These are phyloP conservation scores for Chelonoidis abingdonii DNA, from an alignment of 2,113 vertebrate species.

Conservation along the genomic window DNA sequence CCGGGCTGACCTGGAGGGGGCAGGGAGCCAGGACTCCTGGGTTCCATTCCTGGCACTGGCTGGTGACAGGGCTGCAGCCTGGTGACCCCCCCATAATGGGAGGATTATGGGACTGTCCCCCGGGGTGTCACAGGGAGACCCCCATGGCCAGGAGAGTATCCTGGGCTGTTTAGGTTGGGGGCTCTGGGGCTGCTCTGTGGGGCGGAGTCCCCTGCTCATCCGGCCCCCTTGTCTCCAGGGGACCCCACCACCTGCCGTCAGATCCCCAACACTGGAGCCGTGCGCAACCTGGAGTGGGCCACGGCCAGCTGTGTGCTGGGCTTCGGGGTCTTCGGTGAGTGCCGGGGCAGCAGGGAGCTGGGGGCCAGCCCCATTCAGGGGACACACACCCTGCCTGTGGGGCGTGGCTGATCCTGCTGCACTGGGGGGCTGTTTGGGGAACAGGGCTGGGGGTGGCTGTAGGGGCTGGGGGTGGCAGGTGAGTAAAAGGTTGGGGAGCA, in stretches of 20 bases:
- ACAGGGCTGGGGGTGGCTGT: neutral
- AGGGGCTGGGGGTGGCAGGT: neutral
- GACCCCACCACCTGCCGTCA: slow-evolving; percentile 79
- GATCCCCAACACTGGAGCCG: slow-evolving; percentile 83
- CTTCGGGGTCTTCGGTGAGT: slow-evolving; percentile 88
- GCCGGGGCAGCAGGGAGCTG: neutral
- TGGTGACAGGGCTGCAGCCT: neutral
- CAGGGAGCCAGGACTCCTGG: neutral
- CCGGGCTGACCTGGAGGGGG: neutral
- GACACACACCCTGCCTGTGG: too few species aligned
- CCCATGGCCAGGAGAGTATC: neutral
- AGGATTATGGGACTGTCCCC: too few species aligned
- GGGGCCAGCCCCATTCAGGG: neutral
- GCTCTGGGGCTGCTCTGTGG: neutral
- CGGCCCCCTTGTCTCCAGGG: neutral
- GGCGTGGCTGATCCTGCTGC: fast-evolving
- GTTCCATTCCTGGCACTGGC: neutral
- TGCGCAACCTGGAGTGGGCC: slow-evolving; percentile 89
- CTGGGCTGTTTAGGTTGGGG: neutral
- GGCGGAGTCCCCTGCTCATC: neutral
- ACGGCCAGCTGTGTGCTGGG: slow-evolving; percentile 86
- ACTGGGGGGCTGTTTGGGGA: neutral
- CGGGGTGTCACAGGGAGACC: neutral
- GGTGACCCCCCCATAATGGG: neutral
- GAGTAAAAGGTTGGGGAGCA: too few species aligned